Evolutionary conservation across 2,113 vertebrate species (phyloP).

Genomic region (Callithrix jacchus): DNA sequence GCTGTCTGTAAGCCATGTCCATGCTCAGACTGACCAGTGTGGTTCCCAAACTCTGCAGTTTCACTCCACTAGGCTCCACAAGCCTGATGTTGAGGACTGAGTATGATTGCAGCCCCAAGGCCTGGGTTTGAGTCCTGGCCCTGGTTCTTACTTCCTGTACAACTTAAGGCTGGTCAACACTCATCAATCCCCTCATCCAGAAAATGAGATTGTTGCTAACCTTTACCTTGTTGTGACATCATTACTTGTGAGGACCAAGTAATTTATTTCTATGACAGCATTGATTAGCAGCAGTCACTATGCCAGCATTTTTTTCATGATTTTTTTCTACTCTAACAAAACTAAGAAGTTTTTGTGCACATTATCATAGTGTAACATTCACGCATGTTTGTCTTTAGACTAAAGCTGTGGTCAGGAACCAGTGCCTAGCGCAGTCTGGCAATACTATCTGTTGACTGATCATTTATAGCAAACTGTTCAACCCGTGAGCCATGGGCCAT

Average conservation of each 20-base stretch:
- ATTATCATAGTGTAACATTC: not conserved
- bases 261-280: not conserved
- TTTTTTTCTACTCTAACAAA: conserved; percentile 19
- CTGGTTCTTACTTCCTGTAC: not conserved
- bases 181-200: not conserved
- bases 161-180: not conserved
- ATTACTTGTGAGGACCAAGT: not conserved
- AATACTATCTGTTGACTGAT: not conserved
- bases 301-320: not conserved
- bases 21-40: not conserved
- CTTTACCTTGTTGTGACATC: not conserved
- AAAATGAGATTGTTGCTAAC: not conserved
- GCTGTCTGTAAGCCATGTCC: not conserved
- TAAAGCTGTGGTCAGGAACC: not conserved
- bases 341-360: not conserved
- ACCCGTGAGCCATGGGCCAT: too few relatives aligned
- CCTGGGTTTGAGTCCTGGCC: not conserved
- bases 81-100: not conserved
- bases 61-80: not conserved
- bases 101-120: not conserved
- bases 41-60: not conserved
- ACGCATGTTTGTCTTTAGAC: not conserved
- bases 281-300: not conserved
- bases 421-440: not conserved
- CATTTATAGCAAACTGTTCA: not conserved